Evolutionary conservation across 2,888 invertebrate genomes (phyloP).

Genomic region (Plutella xylostella): DNA sequence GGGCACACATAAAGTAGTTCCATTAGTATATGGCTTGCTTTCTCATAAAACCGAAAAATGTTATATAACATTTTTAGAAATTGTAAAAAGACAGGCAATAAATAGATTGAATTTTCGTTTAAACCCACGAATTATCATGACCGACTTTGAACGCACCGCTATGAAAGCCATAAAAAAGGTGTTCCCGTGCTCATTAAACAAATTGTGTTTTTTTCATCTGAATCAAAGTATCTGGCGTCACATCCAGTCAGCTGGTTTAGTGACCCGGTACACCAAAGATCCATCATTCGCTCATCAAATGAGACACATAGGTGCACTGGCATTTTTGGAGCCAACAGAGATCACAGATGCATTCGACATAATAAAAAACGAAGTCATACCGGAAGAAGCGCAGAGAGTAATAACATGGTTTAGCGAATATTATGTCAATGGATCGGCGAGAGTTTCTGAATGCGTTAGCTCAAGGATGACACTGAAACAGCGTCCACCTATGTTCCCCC

Average conservation of each 20-base stretch:
- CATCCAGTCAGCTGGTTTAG: conserved; percentile 7
- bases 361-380: conserved; percentile 7
- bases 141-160: conserved; percentile 14
- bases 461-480: conserved; percentile 5
- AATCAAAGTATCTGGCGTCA: conserved; percentile 9
- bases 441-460: conserved; percentile 1
- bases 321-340: conserved; percentile 14
- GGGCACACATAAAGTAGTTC: too few relatives aligned
- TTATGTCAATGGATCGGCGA: conserved; percentile 4
- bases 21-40: conserved; percentile 1
- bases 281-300: conserved; percentile 12
- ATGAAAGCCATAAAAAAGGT: conserved; percentile 13
- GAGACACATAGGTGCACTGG: conserved; percentile 14
- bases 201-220: conserved; percentile 12
- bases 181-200: conserved; percentile 12
- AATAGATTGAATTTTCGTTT: neutral
- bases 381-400: neutral
- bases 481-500: conserved; percentile 4
- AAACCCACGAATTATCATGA: conserved; percentile 7
- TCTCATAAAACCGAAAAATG: neutral
- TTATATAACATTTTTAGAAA: conserved; percentile 1
- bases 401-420: conserved; percentile 5
- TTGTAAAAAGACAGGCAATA: neutral
- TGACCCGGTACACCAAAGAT: conserved; percentile 6
- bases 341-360: conserved; percentile 8